Percentiles rank a stretch among this genome's conserved stretches.
These are phyloP conservation scores for Sarotherodon lohbergeri DNA, from an alignment of 2,113 vertebrate species.

Conservation along the genomic window DNA sequence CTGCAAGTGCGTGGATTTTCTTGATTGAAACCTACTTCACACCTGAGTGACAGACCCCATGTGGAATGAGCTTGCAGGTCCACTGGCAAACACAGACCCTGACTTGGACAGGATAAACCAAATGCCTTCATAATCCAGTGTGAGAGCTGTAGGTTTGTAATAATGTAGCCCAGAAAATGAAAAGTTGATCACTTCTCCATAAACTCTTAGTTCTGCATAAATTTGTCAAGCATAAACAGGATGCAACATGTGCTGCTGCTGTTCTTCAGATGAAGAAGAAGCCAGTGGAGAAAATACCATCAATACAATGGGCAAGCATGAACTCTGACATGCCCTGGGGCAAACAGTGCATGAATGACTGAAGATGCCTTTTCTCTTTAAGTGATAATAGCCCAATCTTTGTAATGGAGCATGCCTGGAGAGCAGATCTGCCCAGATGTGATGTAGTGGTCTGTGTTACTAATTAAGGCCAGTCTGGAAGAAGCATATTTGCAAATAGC, in stretches of 20 bases:
- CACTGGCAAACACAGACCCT: background rate
- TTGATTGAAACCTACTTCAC: background rate
- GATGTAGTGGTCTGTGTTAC: background rate
- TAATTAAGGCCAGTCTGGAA: background rate
- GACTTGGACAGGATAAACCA: background rate
- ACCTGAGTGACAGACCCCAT: background rate
- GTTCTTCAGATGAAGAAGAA: background rate
- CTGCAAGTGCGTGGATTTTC: background rate
- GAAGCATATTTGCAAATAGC: background rate
- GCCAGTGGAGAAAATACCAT: background rate
- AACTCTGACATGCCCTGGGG: background rate
- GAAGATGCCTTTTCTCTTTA: background rate
- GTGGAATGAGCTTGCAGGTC: background rate
- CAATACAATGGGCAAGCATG: background rate
- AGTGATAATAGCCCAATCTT: background rate
- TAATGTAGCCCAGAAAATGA: background rate
- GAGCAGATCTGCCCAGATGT: background rate
- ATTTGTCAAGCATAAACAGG: background rate
- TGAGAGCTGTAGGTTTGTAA: background rate
- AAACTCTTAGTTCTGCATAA: background rate
- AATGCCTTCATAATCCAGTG: background rate
- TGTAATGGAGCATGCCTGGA: background rate
- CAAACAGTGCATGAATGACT: background rate
- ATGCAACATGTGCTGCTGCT: background rate
- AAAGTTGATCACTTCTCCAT: background rate